Conservation (phyloP, 2,888 invertebrate genomes). For the Sturmia bella region DNA sequence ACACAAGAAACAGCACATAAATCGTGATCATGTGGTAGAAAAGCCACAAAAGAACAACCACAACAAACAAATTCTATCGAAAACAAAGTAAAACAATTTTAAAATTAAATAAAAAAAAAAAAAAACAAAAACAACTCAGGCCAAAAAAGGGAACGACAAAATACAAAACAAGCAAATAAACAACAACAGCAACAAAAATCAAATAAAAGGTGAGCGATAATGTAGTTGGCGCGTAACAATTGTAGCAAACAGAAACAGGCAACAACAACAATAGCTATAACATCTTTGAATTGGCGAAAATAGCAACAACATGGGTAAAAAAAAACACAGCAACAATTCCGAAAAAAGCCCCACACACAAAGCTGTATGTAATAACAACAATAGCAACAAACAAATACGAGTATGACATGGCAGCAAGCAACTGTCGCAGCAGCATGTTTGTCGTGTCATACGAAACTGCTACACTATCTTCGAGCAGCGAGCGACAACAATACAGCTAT, state of each 20-base stretch:
- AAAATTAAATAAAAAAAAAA: slow-evolving; percentile 12
- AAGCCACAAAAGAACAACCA: slow-evolving; percentile 73
- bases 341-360: slow-evolving; percentile 63
- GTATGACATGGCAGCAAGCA: slow-evolving; percentile 67
- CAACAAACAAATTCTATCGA: slow-evolving; percentile 57
- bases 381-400: slow-evolving; percentile 56
- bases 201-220: slow-evolving; percentile 61
- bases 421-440: slow-evolving; percentile 72
- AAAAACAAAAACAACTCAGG: slow-evolving; percentile 18
- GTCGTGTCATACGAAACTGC: slow-evolving; percentile 73
- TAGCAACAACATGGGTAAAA: slow-evolving; percentile 67
- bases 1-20: slow-evolving; percentile 73
- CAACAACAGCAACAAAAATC: slow-evolving; percentile 6
- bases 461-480: slow-evolving; percentile 54
- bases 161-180: neutral
- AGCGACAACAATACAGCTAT: neutral
- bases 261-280: slow-evolving; percentile 70
- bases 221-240: slow-evolving; percentile 71
- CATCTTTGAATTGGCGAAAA: slow-evolving; percentile 60
- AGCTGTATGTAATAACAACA: slow-evolving; percentile 66
- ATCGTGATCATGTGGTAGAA: slow-evolving; percentile 80
- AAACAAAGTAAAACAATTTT: slow-evolving; percentile 60
- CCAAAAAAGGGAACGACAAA: neutral
- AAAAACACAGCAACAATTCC: slow-evolving; percentile 69
- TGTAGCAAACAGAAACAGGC: slow-evolving; percentile 74